phyloP scores from a whole-genome alignment of 1,140 invertebrate species.

The Bicyclus anynana region DNA sequence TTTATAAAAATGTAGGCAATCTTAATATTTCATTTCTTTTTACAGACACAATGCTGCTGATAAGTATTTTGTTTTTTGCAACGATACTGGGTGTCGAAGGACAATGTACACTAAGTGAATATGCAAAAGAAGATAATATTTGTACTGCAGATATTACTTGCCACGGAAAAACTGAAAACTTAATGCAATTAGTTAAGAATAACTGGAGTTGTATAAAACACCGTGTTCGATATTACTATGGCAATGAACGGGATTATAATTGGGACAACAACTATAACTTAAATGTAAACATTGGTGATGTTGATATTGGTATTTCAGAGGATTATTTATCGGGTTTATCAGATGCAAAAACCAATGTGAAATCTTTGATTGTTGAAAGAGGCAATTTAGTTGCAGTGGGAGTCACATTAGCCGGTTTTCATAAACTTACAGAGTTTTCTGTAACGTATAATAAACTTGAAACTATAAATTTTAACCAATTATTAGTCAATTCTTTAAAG shows the following conservation, averaged over 20 bases:
- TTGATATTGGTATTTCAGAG: conserved; percentile 1
- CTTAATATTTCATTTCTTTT: background rate
- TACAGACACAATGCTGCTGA: background rate
- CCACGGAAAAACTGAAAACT: background rate
- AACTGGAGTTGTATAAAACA: background rate
- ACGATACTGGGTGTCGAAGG: background rate
- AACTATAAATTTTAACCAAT: background rate
- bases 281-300: background rate
- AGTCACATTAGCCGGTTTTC: background rate
- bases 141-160: background rate
- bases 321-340: background rate
- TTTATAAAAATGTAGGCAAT: no score
- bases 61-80: background rate
- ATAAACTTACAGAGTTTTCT: background rate
- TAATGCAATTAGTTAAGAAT: background rate
- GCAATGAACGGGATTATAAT: background rate
- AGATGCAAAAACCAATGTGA: background rate
- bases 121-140: background rate
- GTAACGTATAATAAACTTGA: conserved; percentile 1
- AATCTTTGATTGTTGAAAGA: background rate
- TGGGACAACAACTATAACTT: background rate
- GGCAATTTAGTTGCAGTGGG: conserved; percentile 4
- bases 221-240: background rate
- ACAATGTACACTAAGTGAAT: background rate
- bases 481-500: background rate